phyloP scores from a whole-genome alignment of 30 jellyfish, hydroid and myxozoan genomes.

The Chrysaora quinquecirrha region DNA sequence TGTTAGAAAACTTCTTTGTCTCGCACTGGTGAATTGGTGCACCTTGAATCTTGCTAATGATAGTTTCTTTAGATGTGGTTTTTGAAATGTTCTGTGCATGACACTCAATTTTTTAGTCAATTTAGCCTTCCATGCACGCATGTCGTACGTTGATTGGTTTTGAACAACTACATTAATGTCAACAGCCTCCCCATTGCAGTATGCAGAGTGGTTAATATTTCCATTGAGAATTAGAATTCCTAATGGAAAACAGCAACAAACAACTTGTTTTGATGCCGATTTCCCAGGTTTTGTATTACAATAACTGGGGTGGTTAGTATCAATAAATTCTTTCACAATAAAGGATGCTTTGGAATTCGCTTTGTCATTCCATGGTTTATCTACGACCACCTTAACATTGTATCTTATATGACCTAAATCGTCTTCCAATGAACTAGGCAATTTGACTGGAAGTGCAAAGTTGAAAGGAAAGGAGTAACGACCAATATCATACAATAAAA shows the following conservation, averaged over 20 bases:
- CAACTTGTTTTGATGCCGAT: background rate
- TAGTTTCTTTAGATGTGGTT: background rate
- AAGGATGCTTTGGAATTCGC: background rate
- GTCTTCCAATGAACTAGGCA: background rate
- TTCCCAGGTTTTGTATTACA: background rate
- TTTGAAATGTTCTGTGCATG: too few species aligned
- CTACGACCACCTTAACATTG: background rate
- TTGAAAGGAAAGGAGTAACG: background rate
- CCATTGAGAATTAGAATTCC: background rate
- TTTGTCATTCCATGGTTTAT: background rate
- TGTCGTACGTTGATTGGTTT: background rate
- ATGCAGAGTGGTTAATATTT: background rate
- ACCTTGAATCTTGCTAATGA: background rate
- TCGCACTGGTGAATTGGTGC: slow-evolving; percentile 2
- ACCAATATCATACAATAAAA: background rate
- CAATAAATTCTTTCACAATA: background rate
- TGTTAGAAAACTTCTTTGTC: background rate
- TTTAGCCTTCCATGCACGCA: background rate
- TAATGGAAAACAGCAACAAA: background rate
- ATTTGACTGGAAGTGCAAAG: background rate
- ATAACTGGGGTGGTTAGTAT: background rate
- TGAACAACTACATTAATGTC: background rate
- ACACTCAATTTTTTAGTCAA: too few species aligned
- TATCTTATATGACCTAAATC: background rate
- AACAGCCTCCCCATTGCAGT: background rate